Evolutionary conservation across 2,113 vertebrate genomes (phyloP), one percentile per base, ranked within the genome.

Genomic region (Empidonax alnorum): DNA sequence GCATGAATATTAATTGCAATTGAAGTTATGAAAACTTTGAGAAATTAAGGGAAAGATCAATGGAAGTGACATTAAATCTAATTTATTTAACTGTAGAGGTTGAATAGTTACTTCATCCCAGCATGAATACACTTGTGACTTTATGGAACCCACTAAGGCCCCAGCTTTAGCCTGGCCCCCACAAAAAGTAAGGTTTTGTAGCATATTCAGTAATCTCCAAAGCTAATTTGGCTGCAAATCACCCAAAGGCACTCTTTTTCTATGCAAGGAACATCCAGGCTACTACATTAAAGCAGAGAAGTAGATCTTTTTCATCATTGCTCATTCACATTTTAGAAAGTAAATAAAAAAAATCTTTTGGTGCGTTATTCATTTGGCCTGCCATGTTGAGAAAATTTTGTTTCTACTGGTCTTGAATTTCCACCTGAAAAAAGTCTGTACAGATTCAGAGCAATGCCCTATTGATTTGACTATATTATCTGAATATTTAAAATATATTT

Each of bases 371-470:
- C 81, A 41, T 39, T 93, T 96, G 58, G 25, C 3, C 37, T 82
- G 6, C 18, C 41, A 35, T 87, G 25, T 2, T 6, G 10, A 69
- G 24, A 93, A 92, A 91, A 87, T 12, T 62, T 31, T 9, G 12
- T 85, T 94, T 88, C 50, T 87, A 37, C 83, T 1, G 0, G 33
- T 66, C 75, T 95, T 56, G 49, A 96, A 95, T 94, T 93, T 95
- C 76, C 89, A 86, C 41, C 47, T 86, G 75, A 82, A 97, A 96
- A 86, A 85, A 41, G 7, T 3, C 35, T 83, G 30, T 7, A 10
- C 5, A 30, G 15, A 75, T 76, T 93, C 74, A 94, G 49, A 93
- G 30, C 14, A 72, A 58, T 1, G 2, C 20, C 88, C 55, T 77
- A 56, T 66, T 80, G 49, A 47, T 89, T 79, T 87, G 28, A 73